Conservation (phyloP, 2,113 vertebrate genomes). For the Felis chaus region DNA sequence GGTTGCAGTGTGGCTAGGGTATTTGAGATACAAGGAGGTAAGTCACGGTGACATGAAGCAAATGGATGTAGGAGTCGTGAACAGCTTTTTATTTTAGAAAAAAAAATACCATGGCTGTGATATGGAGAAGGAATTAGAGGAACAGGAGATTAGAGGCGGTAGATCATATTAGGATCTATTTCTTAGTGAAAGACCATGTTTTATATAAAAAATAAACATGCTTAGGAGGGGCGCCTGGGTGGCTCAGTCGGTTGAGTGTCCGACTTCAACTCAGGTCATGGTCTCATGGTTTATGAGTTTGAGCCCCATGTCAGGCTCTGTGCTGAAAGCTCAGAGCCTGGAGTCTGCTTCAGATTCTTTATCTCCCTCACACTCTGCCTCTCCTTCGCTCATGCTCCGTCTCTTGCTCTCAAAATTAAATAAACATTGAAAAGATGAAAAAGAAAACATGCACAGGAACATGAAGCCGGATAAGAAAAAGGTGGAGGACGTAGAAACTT, state of each 20-base stretch:
- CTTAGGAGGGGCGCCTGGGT: too few species aligned
- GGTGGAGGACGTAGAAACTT: neutral
- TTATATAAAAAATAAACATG: neutral
- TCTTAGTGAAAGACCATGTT: neutral
- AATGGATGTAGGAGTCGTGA: neutral
- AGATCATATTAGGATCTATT: neutral
- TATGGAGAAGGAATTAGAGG: neutral
- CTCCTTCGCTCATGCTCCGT: too few species aligned
- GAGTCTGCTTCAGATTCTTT: too few species aligned
- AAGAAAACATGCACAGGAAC: neutral
- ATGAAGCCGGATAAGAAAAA: neutral
- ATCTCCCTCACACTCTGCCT: too few species aligned
- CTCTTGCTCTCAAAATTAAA: too few species aligned
- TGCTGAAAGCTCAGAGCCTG: too few species aligned
- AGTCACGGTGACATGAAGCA: neutral
- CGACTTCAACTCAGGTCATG: too few species aligned
- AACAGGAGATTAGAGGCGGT: neutral
- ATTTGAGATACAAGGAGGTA: neutral
- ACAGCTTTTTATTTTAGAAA: neutral
- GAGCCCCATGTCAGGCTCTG: too few species aligned
- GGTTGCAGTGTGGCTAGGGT: too few species aligned
- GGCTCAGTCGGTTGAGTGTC: too few species aligned
- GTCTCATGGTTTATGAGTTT: too few species aligned
- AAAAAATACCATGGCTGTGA: neutral
- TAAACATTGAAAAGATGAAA: too few species aligned